phyloP scores from a whole-genome alignment of 2,797 vertebrate genomes.

The Cephalopachus bancanus region DNA sequence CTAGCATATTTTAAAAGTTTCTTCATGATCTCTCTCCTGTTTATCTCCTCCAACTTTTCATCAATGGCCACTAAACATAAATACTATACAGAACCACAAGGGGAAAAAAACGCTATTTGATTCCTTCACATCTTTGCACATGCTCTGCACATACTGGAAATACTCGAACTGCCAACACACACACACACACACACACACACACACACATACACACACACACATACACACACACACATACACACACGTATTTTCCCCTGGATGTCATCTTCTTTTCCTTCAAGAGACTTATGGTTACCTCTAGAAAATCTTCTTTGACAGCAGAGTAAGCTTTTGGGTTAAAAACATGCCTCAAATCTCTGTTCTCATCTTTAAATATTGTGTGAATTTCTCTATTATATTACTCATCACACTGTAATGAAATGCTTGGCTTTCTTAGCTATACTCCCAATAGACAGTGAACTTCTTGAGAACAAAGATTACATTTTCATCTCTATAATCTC shows the following conservation, averaged over 20 bases:
- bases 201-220: neutral
- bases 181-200: neutral
- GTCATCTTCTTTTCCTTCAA: neutral
- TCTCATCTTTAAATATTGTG: neutral
- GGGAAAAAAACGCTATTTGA: constrained; percentile 16
- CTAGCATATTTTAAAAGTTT: neutral
- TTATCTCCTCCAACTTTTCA: neutral
- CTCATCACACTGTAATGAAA: neutral
- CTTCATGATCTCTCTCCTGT: neutral
- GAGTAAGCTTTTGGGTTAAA: constrained; percentile 53
- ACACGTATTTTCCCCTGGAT: neutral
- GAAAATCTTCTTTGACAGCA: constrained; percentile 51
- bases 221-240: neutral
- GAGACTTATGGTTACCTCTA: constrained; percentile 16
- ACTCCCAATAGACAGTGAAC: neutral
- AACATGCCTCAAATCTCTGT: neutral
- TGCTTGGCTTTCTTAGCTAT: constrained; percentile 3
- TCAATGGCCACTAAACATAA: constrained; percentile 37
- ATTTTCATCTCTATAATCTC: neutral
- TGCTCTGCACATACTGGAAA: neutral
- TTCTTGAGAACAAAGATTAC: constrained; percentile 7
- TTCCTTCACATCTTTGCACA: neutral
- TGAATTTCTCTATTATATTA: constrained; percentile 17
- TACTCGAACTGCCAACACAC: neutral
- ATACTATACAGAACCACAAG: neutral